Conservation (phyloP, 2,113 vertebrate species). For the Hippoglossus stenolepis region DNA sequence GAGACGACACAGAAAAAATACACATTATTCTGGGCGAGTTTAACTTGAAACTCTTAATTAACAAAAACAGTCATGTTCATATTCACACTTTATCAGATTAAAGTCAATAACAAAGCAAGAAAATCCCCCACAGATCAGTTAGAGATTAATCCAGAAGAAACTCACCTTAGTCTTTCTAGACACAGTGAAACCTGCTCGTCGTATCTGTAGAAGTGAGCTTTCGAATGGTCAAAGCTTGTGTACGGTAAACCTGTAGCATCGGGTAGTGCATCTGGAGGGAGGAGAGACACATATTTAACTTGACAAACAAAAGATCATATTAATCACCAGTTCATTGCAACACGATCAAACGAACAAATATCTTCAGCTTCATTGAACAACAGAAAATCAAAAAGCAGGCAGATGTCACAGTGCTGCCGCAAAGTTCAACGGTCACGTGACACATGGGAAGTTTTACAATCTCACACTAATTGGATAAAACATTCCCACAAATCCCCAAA, state of each 20-base stretch:
- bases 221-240: conserved; percentile 94
- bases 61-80: neutral
- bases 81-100: neutral
- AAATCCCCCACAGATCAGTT: too few species aligned
- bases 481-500: too few species aligned
- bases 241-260: conserved; percentile 91
- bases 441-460: too few species aligned
- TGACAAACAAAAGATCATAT: neutral
- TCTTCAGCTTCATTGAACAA: too few species aligned
- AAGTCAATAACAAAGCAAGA: neutral
- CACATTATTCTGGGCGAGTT: neutral
- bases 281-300: neutral
- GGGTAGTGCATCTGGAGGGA: conserved; percentile 85
- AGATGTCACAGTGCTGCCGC: too few species aligned
- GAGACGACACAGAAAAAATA: neutral
- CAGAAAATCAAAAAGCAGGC: too few species aligned
- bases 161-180: conserved; percentile 93
- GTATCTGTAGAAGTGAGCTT: conserved; percentile 96
- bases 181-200: conserved; percentile 96
- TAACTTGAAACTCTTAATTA: neutral
- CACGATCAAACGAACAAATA: neutral
- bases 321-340: neutral
- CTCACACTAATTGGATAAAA: too few species aligned
- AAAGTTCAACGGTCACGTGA: too few species aligned
- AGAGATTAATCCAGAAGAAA: too few species aligned